Evolutionary conservation across 2,888 invertebrate genomes (phyloP), one percentile per base, ranked within the genome.

Genomic region (Mythimna pallens): DNA sequence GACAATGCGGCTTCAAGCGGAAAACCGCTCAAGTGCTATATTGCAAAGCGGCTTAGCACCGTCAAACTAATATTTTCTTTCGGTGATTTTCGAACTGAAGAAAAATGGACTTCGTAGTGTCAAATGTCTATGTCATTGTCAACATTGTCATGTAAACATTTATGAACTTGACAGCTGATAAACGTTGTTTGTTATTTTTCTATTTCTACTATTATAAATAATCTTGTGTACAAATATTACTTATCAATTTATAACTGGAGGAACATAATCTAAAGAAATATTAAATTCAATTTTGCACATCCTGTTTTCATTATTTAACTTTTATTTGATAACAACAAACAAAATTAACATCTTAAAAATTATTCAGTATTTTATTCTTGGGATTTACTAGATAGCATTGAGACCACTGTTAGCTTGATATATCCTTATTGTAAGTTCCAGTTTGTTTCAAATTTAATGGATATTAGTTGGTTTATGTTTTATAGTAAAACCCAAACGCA

Each of bases 81-180:
- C 92, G 92, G 93, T 94, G 93, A 93, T 94, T 55, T 65, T 34
- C 43, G 20, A 65, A 65, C 17, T 65, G 64, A 54, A 12, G 54
- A 17, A 30, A 14, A 68, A 58, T 12, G 9, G 47, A 36, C 36
- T 36, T 36, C 34, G 34, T 34, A 25, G 25, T 25, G 25, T 25
- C 25, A 25, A 25, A 25, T 25, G 25, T 25, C 25, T 3, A 30
- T 3, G 3, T 30, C 30, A 30, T 30, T 30, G 30, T 30, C 30
- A 30, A 9, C 62, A 71, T 5, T 34, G 22, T 47, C 34, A 70
- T 25, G 34, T 76, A 75, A 63, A 62, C 40, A 62, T 62, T 43
- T 25, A 40, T 71, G 14, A 20, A 62, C 25, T 74, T 65, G 77
- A 61, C 70, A 78, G 43, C n/a, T 58, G 58, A 58, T 34, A 20